phyloP scores from a whole-genome alignment of 2,113 vertebrate genomes.

The Chrysemys picta region DNA sequence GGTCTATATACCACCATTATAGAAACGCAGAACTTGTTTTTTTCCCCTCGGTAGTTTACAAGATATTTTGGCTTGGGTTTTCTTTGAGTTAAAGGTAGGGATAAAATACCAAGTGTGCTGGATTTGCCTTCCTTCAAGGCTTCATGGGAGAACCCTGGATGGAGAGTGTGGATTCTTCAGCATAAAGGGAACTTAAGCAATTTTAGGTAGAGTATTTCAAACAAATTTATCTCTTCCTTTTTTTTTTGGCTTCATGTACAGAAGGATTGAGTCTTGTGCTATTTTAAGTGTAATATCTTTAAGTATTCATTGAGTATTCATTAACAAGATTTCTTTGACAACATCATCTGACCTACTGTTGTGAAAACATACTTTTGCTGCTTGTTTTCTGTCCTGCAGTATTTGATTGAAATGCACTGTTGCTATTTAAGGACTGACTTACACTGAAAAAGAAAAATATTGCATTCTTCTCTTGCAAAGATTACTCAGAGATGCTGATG shows the following conservation, averaged over 20 bases:
- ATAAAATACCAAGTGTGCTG: not conserved
- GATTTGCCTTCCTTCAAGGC: not conserved
- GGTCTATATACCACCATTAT: not conserved
- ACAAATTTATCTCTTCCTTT: not conserved
- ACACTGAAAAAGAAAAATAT: not conserved
- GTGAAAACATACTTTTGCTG: not conserved
- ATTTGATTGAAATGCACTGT: not conserved
- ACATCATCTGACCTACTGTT: not conserved
- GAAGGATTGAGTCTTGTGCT: not conserved
- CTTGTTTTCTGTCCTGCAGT: accelerated
- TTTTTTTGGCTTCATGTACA: not conserved
- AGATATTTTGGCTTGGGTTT: not conserved
- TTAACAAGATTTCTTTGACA: not conserved
- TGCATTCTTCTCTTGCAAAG: not conserved
- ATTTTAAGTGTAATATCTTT: not conserved
- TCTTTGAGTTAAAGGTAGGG: not conserved
- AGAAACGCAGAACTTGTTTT: not conserved
- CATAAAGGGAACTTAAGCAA: too few relatives aligned
- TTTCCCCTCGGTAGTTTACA: not conserved
- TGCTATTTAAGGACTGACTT: not conserved
- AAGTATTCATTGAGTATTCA: not conserved
- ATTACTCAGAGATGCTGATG: not conserved
- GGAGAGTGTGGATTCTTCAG: too few relatives aligned
- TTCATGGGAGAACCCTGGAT: not conserved
- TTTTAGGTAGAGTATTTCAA: not conserved